Percentiles rank a stretch among this genome's conserved stretches.
phyloP scores from a whole-genome alignment of 2,113 vertebrate genomes.

The Callionymus lyra region DNA sequence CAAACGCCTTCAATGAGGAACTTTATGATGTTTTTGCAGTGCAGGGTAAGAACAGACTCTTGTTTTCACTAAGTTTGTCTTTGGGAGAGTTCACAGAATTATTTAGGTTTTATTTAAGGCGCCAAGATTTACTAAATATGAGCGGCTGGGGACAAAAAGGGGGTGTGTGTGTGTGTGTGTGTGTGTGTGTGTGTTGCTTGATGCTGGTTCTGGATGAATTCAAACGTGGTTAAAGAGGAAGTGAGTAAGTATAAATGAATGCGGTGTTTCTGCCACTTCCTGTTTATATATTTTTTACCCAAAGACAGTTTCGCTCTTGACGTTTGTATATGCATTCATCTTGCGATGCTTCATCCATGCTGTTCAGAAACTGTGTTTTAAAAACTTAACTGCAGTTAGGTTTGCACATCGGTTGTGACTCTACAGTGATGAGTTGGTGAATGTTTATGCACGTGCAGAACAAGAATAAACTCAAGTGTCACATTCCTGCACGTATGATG shows the following conservation, averaged over 20 bases:
- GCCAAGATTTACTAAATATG: conserved; percentile 29
- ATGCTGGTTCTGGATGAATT: no score
- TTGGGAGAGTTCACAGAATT: no score
- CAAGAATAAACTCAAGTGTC: no score
- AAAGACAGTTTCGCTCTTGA: no score
- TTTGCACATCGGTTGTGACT: no score
- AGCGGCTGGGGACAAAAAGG: conserved; percentile 1
- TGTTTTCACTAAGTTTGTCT: no score
- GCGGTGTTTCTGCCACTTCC: conserved; percentile 30
- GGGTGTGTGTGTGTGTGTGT: not conserved
- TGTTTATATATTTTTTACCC: conserved; percentile 2
- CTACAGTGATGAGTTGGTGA: no score
- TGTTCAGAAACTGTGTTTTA: no score
- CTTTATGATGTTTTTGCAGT: conserved; percentile 42
- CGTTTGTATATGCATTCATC: not conserved
- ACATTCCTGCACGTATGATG: no score
- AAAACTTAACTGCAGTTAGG: no score
- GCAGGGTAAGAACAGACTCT: conserved; percentile 53
- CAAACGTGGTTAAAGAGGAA: conserved; percentile 17
- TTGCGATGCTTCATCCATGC: not conserved
- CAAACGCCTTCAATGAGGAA: conserved; percentile 62
- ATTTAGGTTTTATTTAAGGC: conserved; percentile 6
- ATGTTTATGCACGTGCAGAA: no score
- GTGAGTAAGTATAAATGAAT: conserved; percentile 6
- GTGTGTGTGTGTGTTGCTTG: conserved; percentile 1